Conservation (phyloP, 1,140 invertebrate species). For the Oncopodura yosiiana region DNA sequence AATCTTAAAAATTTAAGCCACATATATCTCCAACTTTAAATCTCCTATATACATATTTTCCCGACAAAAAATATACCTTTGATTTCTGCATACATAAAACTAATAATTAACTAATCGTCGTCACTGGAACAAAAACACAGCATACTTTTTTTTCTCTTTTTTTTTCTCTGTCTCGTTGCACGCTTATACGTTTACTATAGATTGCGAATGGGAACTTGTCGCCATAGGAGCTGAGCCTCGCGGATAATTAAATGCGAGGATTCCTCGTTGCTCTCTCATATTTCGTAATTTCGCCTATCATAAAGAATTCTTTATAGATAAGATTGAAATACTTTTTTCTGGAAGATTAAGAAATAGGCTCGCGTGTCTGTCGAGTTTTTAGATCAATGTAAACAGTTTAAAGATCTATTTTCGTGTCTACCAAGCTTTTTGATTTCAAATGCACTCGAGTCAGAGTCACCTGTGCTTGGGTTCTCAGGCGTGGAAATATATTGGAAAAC, state of each 20-base stretch:
- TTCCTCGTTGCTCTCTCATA: conserved; percentile 8
- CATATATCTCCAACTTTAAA: too few relatives aligned
- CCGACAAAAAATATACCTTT: not conserved
- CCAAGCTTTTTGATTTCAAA: conserved; percentile 30
- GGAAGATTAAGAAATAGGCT: not conserved
- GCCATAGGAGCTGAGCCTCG: too few relatives aligned
- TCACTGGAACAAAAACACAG: too few relatives aligned
- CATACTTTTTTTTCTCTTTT: too few relatives aligned
- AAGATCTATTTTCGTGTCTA: conserved; percentile 27
- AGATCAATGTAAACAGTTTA: conserved; percentile 20
- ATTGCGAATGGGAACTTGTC: not conserved
- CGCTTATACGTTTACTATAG: not conserved
- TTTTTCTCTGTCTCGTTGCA: too few relatives aligned
- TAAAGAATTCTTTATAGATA: not conserved
- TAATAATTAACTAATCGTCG: not conserved
- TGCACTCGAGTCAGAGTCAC: conserved; percentile 60
- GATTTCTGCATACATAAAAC: not conserved
- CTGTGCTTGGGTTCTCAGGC: conserved; percentile 78
- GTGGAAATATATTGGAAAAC: too few relatives aligned
- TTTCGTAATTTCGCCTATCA: conserved; percentile 13
- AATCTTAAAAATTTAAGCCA: too few relatives aligned
- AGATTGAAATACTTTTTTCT: too few relatives aligned
- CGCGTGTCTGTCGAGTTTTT: conserved; percentile 23
- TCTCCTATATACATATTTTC: too few relatives aligned
- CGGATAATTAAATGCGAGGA: not conserved